phyloP scores from a whole-genome alignment of 2,113 vertebrate genomes.

The Desmodus rotundus region DNA sequence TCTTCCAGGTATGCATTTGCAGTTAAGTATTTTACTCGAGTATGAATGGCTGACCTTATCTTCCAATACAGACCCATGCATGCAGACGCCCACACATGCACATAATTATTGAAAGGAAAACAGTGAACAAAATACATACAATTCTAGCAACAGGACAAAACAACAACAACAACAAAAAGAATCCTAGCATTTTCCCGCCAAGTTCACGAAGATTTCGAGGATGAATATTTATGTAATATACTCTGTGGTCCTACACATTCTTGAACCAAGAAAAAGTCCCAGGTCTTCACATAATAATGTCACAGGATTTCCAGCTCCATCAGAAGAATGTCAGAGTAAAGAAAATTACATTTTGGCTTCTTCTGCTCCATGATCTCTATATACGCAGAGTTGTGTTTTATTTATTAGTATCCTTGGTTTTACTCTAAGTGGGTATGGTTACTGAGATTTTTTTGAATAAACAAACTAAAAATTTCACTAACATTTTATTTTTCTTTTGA shows the following conservation, averaged over 20 bases:
- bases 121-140: neutral
- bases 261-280: neutral
- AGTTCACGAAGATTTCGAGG: neutral
- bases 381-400: neutral
- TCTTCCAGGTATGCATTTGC: neutral
- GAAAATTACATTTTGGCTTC: neutral
- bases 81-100: neutral
- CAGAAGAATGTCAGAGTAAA: neutral
- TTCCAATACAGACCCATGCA: neutral
- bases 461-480: neutral
- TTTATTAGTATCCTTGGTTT: neutral
- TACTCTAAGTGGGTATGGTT: neutral
- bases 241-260: neutral
- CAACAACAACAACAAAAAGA: neutral
- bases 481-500: neutral
- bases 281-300: neutral
- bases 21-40: constrained; percentile 11
- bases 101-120: neutral
- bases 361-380: neutral
- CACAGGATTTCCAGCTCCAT: neutral
- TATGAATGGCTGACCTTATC: neutral
- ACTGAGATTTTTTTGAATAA: neutral
- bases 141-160: neutral
- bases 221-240: neutral
- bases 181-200: neutral